These are phyloP conservation scores for Galbula dea DNA, from an alignment of 2,113 vertebrate genomes.

Conservation along the genomic window DNA sequence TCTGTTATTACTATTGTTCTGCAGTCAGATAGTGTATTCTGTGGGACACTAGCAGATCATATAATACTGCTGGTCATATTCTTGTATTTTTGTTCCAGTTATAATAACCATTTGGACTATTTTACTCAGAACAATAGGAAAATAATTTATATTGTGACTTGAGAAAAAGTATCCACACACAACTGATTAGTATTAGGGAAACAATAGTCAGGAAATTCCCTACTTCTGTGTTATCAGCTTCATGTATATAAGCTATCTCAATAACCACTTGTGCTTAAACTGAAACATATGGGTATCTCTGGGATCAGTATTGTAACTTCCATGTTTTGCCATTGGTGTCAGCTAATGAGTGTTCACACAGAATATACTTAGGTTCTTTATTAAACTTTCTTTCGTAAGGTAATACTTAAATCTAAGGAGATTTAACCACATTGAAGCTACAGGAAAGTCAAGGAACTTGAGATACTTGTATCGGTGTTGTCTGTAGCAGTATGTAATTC, in stretches of 20 bases:
- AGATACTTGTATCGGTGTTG: accelerated
- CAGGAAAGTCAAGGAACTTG: background rate
- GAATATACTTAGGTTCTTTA: background rate
- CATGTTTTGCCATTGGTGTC: background rate
- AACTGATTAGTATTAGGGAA: background rate
- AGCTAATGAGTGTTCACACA: accelerated
- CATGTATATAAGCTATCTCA: background rate
- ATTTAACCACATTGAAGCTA: background rate
- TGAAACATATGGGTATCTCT: background rate
- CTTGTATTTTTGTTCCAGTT: background rate
- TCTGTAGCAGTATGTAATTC: background rate
- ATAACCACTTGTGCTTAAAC: background rate
- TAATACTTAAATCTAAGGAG: background rate
- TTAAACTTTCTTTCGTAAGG: background rate
- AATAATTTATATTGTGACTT: background rate
- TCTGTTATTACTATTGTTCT: background rate
- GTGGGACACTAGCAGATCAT: background rate
- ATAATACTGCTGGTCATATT: background rate
- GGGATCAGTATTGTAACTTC: accelerated
- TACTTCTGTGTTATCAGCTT: background rate
- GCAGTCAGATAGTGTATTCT: background rate
- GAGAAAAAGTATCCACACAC: background rate
- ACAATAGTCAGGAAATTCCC: background rate
- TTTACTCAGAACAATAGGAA: background rate
- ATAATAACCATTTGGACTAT: background rate